phyloP scores from a whole-genome alignment of 2,888 invertebrate genomes.

The Meta bourneti region DNA sequence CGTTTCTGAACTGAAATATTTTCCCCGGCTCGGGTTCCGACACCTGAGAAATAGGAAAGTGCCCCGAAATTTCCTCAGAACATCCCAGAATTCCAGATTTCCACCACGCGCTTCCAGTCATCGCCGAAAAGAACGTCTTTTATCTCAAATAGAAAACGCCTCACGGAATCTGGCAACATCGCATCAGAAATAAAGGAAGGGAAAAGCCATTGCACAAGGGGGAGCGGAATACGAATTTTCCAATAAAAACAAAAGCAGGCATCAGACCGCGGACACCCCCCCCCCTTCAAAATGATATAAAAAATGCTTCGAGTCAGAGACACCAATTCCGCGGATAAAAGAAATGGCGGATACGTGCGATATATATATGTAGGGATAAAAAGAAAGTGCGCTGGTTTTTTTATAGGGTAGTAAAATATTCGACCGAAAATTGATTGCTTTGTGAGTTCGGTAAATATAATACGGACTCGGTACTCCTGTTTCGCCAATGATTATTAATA shows the following conservation, averaged over 20 bases:
- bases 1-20: too few species aligned
- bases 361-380: slow-evolving; percentile 43
- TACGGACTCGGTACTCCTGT: slow-evolving; percentile 36
- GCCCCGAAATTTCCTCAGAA: neutral
- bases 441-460: slow-evolving; percentile 67
- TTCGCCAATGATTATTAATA: slow-evolving; percentile 54
- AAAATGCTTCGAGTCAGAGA: slow-evolving; percentile 8
- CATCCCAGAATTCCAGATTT: slow-evolving; percentile 33
- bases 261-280: neutral
- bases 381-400: slow-evolving; percentile 36
- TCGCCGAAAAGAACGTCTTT: neutral
- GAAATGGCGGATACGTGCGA: slow-evolving; percentile 56
- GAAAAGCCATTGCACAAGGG: slow-evolving; percentile 3
- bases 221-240: slow-evolving; percentile 39
- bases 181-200: slow-evolving; percentile 3
- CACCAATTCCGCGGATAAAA: slow-evolving; percentile 51
- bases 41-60: neutral
- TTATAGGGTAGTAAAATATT: slow-evolving; percentile 57
- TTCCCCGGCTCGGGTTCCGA: neutral
- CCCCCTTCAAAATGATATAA: slow-evolving; percentile 13
- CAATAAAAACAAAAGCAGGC: slow-evolving; percentile 52
- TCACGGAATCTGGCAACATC: slow-evolving; percentile 39
- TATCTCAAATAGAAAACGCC: slow-evolving; percentile 10
- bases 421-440: slow-evolving; percentile 63
- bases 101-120: neutral